These are phyloP conservation scores for Solenopsis fugax DNA, from an alignment of 1,140 invertebrate genomes.

Conservation along the genomic window DNA sequence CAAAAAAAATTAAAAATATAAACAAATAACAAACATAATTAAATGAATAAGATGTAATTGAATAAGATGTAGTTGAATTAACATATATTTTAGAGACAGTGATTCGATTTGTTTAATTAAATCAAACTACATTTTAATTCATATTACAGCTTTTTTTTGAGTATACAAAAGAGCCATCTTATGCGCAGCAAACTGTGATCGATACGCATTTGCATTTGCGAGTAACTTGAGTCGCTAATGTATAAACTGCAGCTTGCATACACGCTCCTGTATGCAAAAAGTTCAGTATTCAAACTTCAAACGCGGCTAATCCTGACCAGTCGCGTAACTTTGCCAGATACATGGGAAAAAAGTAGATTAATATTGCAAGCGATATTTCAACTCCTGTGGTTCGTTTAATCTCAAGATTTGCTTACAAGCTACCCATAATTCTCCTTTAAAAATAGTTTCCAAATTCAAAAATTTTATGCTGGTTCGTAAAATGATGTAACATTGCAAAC, in stretches of 20 bases:
- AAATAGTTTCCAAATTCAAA: constrained; percentile 27
- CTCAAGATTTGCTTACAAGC: constrained; percentile 36
- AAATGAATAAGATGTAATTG: too few species aligned
- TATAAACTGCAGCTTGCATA: background rate
- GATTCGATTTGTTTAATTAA: too few species aligned
- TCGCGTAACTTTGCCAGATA: constrained; percentile 26
- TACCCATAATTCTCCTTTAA: constrained; percentile 21
- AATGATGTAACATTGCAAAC: constrained; percentile 3
- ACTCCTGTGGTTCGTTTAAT: background rate
- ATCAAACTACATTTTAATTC: too few species aligned
- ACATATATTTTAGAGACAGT: too few species aligned
- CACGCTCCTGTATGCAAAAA: background rate
- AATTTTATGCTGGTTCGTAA: background rate
- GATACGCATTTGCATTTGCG: constrained; percentile 29
- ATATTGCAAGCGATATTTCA: constrained; percentile 51
- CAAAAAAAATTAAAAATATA: too few species aligned
- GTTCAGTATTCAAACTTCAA: constrained; percentile 20
- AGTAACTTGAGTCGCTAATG: constrained; percentile 16
- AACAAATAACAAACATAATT: too few species aligned
- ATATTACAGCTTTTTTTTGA: too few species aligned
- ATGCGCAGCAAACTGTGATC: constrained; percentile 4
- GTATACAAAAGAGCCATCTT: constrained; percentile 1
- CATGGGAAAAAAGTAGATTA: constrained; percentile 53
- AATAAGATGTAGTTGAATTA: too few species aligned
- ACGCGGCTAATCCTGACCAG: constrained; percentile 4